Conservation (phyloP, 2,888 invertebrate species). For the Anoncus sp. region DNA sequence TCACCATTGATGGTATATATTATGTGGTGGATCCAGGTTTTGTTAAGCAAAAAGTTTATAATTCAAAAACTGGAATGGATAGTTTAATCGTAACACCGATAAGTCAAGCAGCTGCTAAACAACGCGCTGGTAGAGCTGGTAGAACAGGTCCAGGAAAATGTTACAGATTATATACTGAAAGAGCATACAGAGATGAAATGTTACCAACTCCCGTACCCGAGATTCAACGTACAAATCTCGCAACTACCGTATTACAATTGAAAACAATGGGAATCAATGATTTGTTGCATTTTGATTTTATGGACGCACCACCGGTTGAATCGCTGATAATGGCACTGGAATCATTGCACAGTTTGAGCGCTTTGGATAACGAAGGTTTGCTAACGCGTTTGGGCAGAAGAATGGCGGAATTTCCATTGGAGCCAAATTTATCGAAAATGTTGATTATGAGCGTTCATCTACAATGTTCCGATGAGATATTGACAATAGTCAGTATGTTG, state of each 20-base stretch:
- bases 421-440: slow-evolving; percentile 99
- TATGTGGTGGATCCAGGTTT: slow-evolving; percentile 99
- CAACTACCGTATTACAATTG: slow-evolving; percentile 96
- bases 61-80: slow-evolving; percentile 99
- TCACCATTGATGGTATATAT: slow-evolving; percentile 99
- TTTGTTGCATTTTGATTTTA: slow-evolving; percentile 99
- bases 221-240: slow-evolving; percentile 99
- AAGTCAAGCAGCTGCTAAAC: slow-evolving; percentile 99
- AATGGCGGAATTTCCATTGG: slow-evolving; percentile 99
- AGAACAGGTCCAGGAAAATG: slow-evolving; percentile 98
- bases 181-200: slow-evolving; percentile 99
- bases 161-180: slow-evolving; percentile 98
- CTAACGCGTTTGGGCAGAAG: slow-evolving; percentile 92
- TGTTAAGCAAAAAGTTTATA: slow-evolving; percentile 99
- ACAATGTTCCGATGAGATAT: slow-evolving; percentile 98
- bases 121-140: slow-evolving; percentile 96
- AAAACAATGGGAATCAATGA: slow-evolving; percentile 99
- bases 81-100: slow-evolving; percentile 99
- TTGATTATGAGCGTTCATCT: slow-evolving; percentile 99
- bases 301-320: slow-evolving; percentile 99
- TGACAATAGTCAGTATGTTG: slow-evolving; percentile 99
- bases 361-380: slow-evolving; percentile 97
- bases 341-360: slow-evolving; percentile 97
- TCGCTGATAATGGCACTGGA: slow-evolving; percentile 99
- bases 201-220: slow-evolving; percentile 98